Conservation (phyloP, 2,888 invertebrate genomes). For the Frankliniella intonsa region DNA sequence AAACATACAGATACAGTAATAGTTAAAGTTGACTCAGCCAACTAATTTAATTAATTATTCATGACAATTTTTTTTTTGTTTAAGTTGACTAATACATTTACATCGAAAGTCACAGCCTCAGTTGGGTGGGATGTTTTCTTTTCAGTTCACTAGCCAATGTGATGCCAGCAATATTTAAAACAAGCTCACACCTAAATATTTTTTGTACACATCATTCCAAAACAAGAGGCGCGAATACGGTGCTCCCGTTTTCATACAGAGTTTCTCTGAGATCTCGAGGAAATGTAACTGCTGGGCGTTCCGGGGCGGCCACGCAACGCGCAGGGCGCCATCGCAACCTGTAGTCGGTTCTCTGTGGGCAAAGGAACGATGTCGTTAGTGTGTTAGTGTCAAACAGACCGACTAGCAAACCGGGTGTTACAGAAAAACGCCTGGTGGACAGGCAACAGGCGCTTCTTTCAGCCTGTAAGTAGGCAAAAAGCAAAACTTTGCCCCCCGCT, state of each 20-base stretch:
- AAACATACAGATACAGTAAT: background rate
- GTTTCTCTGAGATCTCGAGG: background rate
- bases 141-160: background rate
- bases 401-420: too few species aligned
- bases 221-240: background rate
- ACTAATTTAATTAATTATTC: background rate
- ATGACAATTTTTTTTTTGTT: background rate
- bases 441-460: too few species aligned
- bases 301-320: background rate
- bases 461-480: too few species aligned
- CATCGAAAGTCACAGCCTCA: background rate
- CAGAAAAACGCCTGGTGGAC: too few species aligned
- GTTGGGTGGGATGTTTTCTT: background rate
- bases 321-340: background rate
- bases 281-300: background rate
- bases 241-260: background rate
- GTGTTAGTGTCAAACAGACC: too few species aligned
- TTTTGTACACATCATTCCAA: background rate
- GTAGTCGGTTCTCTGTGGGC: background rate
- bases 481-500: background rate
- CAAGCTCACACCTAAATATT: background rate
- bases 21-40: background rate
- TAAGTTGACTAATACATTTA: background rate
- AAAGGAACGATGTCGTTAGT: background rate
- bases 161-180: background rate